Base-by-base conservation (phyloP, 1,140 invertebrate genomes). In the Hypsibius dujardini region DNA sequence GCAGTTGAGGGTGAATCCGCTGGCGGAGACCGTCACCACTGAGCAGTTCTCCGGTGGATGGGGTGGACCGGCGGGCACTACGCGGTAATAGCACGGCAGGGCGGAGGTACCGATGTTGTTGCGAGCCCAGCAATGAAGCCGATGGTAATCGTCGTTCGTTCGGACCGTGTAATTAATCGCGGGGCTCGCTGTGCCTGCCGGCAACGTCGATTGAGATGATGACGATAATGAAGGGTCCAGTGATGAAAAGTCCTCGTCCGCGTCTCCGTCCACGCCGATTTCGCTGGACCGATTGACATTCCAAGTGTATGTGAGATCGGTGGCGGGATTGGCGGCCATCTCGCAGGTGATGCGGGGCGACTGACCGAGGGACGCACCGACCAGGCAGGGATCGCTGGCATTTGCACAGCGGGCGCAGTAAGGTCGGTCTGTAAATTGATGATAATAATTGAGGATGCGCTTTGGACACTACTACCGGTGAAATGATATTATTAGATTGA, bases 31-130 rank as follows among this genome's bases (percentile, higher is more conserved):
- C 3, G 62, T 42, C 3, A 67, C 45, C 3, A 67, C 45, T 7
- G 62, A 67, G 62, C 62, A 67, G 45, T 67, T 67, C 42, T 67
- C 62, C 62, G 62, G 62, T 67, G 62, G 62, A 42, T 67, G 62
- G 7, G 62, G 62, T 42, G 62, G 62, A 3, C 62, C 62, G 7
- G 62, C 62, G 3, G 62, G 62, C 7, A 67, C 62, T 3, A 67
- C 42, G 42, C 62, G 62, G 62, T 14, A 67, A 42, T 67, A 67
- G 42, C 62, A 67, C 3, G 62, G 62, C 62, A 3, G 7, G 3
- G 12, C 7, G 7, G 62, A 67, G 3, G 45, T 3, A 42, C 62
- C 62, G 62, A 67, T 42, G 42, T 42, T 7, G 42, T 67, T 67
- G 7, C 42, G 7, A 3, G 62, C 7, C 62, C 62, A 67, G 42